Evolutionary conservation across 2,888 invertebrate species (phyloP).

Genomic region (Gibbula magus): DNA sequence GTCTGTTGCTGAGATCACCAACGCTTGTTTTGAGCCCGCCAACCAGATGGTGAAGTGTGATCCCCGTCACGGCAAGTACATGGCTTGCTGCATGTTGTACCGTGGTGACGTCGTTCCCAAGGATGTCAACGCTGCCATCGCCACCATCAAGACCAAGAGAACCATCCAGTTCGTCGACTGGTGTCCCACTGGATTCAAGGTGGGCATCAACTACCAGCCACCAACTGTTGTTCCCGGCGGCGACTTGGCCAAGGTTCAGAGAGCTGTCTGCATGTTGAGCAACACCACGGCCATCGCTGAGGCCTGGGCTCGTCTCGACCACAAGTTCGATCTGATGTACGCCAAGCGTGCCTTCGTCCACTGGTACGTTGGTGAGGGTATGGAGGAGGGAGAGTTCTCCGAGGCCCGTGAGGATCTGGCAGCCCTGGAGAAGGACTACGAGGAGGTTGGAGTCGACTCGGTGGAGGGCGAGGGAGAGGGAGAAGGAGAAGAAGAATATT

Average conservation of each 20-base stretch:
- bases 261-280: constrained; percentile 76
- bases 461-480: too few species aligned
- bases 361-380: constrained; percentile 72
- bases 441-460: constrained; percentile 64
- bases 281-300: constrained; percentile 77
- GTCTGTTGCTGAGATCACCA: constrained; percentile 87
- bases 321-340: constrained; percentile 68
- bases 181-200: constrained; percentile 82
- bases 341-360: constrained; percentile 65
- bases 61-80: constrained; percentile 69
- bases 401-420: constrained; percentile 68
- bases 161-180: constrained; percentile 65
- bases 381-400: constrained; percentile 63
- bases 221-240: constrained; percentile 90
- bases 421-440: constrained; percentile 63
- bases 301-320: constrained; percentile 74
- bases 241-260: constrained; percentile 81
- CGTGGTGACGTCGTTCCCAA: constrained; percentile 67
- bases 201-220: constrained; percentile 88
- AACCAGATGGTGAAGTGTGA: constrained; percentile 91
- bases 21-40: constrained; percentile 88
- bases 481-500: too few species aligned
- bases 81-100: constrained; percentile 73
- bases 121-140: constrained; percentile 67
- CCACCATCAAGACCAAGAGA: constrained; percentile 65